These are phyloP conservation scores for Anabas testudineus DNA, from an alignment of 2,797 vertebrate species.

Conservation along the genomic window DNA sequence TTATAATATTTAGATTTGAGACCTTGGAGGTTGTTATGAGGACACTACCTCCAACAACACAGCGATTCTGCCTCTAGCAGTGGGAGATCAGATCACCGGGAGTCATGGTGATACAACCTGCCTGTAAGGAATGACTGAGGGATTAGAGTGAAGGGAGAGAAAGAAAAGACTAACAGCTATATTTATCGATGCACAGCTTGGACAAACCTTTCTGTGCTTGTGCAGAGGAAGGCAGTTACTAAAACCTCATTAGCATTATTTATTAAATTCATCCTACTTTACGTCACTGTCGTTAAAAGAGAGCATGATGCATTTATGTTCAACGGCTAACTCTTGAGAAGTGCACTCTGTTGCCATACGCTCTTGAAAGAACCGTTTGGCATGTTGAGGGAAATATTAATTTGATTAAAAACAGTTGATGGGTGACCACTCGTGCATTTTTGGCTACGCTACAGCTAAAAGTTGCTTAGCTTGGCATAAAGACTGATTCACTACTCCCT, in stretches of 20 bases:
- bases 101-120: slow-evolving; percentile 72
- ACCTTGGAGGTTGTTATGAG: slow-evolving; percentile 11
- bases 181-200: slow-evolving; percentile 69
- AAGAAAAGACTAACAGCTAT: slow-evolving; percentile 65
- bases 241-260: slow-evolving; percentile 44
- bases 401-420: too few species aligned
- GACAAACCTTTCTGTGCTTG: slow-evolving; percentile 29
- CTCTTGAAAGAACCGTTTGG: background rate
- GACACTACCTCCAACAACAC: slow-evolving; percentile 9
- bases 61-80: slow-evolving; percentile 11
- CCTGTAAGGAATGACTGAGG: slow-evolving; percentile 73
- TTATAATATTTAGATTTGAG: slow-evolving; percentile 30
- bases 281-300: slow-evolving; percentile 16
- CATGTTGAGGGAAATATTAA: slow-evolving; percentile 6
- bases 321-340: slow-evolving; percentile 42
- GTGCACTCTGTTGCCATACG: slow-evolving; percentile 14
- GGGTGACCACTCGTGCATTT: background rate
- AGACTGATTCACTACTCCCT: too few species aligned
- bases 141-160: slow-evolving; percentile 71
- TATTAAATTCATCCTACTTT: slow-evolving; percentile 40
- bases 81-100: slow-evolving; percentile 64
- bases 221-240: slow-evolving; percentile 24
- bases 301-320: slow-evolving; percentile 22
- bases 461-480: too few species aligned
- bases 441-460: background rate